Percentiles rank a stretch among this genome's conserved stretches.
These are phyloP conservation scores for Trachemys scripta DNA, from an alignment of 2,113 vertebrate species.

Conservation along the genomic window DNA sequence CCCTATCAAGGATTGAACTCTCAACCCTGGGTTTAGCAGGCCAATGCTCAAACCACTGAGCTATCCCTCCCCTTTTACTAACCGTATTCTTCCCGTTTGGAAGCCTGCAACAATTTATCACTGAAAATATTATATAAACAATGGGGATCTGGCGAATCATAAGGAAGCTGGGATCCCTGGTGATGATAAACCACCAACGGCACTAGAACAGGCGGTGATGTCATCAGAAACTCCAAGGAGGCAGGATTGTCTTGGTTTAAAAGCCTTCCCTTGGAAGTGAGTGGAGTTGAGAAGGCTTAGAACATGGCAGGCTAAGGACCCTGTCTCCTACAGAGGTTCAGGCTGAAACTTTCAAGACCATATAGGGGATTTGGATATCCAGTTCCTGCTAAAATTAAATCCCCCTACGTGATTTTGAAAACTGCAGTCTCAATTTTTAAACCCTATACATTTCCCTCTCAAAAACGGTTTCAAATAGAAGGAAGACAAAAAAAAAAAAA, in stretches of 20 bases:
- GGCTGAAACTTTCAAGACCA: no score
- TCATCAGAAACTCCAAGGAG: not conserved
- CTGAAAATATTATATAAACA: not conserved
- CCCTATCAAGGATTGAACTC: no score
- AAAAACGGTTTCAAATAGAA: not conserved
- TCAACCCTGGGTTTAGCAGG: no score
- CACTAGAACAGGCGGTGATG: rapidly evolving
- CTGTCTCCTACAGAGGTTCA: no score
- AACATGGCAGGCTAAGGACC: rapidly evolving
- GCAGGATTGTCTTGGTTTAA: not conserved
- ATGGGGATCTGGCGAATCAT: rapidly evolving
- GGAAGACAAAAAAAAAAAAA: not conserved
- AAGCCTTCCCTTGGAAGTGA: not conserved
- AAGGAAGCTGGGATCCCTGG: not conserved
- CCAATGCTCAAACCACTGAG: no score
- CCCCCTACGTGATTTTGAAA: rapidly evolving
- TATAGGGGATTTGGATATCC: not conserved
- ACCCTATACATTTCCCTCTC: no score
- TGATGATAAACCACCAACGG: not conserved
- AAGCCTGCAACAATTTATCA: not conserved
- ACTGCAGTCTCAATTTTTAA: no score
- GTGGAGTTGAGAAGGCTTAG: rapidly evolving
- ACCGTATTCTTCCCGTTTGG: rapidly evolving
- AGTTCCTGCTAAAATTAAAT: rapidly evolving
- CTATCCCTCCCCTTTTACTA: no score